Evolutionary conservation across 2,888 invertebrate genomes (phyloP).

Genomic region (Acleris laterana): DNA sequence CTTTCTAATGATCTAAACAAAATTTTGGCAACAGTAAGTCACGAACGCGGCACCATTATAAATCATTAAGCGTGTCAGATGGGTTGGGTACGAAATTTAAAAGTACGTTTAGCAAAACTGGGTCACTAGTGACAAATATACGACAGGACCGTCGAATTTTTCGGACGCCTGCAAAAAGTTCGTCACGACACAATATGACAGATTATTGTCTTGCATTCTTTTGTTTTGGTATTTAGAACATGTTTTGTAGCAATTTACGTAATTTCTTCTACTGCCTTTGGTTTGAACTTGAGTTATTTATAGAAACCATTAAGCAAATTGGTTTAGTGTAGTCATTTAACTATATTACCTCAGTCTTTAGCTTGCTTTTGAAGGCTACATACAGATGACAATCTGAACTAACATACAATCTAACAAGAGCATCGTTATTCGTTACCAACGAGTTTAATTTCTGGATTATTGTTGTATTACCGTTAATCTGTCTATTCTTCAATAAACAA

Average conservation of each 20-base stretch:
- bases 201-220: slow-evolving; percentile 8
- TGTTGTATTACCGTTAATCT: too few relatives aligned
- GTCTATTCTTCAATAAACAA: too few relatives aligned
- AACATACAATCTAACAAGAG: too few relatives aligned
- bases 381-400: too few relatives aligned
- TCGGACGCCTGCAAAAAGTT: slow-evolving; percentile 46
- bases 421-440: too few relatives aligned
- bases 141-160: slow-evolving; percentile 47
- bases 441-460: too few relatives aligned
- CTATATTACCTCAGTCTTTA: too few relatives aligned
- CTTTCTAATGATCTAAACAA: slow-evolving; percentile 53
- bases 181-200: slow-evolving; percentile 25
- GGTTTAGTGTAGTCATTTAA: too few relatives aligned
- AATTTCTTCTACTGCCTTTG: neutral
- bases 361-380: too few relatives aligned
- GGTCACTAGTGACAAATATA: slow-evolving; percentile 67
- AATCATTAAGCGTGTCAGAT: slow-evolving; percentile 60
- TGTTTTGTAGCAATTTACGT: neutral
- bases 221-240: slow-evolving; percentile 11
- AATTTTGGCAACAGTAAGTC: slow-evolving; percentile 60
- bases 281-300: neutral
- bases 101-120: slow-evolving; percentile 54
- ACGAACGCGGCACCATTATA: slow-evolving; percentile 55
- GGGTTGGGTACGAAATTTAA: slow-evolving; percentile 41
- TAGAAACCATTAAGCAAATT: too few relatives aligned